phyloP scores from a whole-genome alignment of 2,888 invertebrate species.

The Scaptomyza cyrtandrae region DNA sequence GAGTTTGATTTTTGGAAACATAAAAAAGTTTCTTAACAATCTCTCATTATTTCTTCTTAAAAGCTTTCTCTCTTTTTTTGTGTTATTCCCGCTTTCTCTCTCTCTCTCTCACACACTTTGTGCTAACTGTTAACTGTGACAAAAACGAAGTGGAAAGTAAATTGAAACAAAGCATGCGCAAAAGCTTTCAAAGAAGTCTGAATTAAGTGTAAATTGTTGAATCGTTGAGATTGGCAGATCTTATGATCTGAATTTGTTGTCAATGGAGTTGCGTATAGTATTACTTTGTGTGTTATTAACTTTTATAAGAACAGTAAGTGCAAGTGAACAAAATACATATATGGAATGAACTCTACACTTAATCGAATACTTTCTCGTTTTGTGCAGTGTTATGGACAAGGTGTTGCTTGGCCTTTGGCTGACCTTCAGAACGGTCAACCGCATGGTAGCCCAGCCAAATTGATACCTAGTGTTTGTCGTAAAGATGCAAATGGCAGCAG shows the following conservation, averaged over 20 bases:
- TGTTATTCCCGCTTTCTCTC: neutral
- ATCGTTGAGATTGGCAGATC: neutral
- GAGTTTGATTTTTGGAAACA: too few species aligned
- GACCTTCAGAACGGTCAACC: neutral
- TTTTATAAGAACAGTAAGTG: slow-evolving; percentile 26
- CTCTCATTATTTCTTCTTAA: neutral
- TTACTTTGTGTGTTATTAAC: slow-evolving; percentile 29
- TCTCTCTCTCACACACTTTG: neutral
- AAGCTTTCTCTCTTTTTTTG: neutral
- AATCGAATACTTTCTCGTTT: too few species aligned
- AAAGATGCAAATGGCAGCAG: slow-evolving; percentile 49
- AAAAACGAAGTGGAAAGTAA: neutral
- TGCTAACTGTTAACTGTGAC: slow-evolving; percentile 11
- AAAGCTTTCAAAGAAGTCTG: neutral
- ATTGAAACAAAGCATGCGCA: slow-evolving; percentile 1
- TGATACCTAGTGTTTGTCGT: slow-evolving; percentile 51
- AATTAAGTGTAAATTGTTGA: slow-evolving; percentile 6
- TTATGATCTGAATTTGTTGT: slow-evolving; percentile 6
- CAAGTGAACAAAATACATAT: accelerated
- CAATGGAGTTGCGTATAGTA: slow-evolving; percentile 32
- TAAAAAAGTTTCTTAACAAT: too few species aligned
- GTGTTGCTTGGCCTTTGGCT: neutral
- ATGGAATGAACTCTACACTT: neutral
- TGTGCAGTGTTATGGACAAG: slow-evolving; percentile 12
- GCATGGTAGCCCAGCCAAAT: neutral